Percentiles rank a stretch among this genome's conserved stretches.
These are phyloP conservation scores for Dromococcyx pavoninus DNA, from an alignment of 2,797 vertebrate genomes.

Conservation along the genomic window DNA sequence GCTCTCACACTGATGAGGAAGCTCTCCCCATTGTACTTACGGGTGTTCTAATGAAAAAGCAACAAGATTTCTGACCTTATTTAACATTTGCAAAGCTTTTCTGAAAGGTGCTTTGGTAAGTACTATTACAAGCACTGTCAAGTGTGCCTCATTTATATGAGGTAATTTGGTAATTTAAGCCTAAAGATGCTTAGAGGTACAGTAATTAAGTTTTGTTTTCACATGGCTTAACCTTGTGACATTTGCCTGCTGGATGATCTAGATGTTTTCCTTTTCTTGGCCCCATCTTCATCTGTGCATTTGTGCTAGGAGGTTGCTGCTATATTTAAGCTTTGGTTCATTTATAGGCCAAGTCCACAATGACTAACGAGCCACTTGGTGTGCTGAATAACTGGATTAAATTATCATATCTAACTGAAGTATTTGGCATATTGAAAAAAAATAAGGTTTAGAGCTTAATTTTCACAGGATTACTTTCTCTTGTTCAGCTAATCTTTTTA, in stretches of 20 bases:
- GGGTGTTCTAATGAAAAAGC: neutral
- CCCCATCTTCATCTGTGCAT: neutral
- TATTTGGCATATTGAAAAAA: neutral
- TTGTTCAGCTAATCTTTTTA: neutral
- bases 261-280: neutral
- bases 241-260: neutral
- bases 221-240: neutral
- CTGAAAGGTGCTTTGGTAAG: slow-evolving; percentile 3
- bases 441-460: neutral
- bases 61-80: neutral
- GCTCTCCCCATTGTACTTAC: rapidly evolving
- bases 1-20: neutral
- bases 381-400: neutral
- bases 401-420: neutral
- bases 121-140: neutral
- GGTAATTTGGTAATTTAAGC: neutral
- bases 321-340: neutral
- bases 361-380: neutral
- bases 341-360: neutral
- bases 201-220: slow-evolving; percentile 29
- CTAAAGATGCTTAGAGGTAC: neutral
- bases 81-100: slow-evolving; percentile 15
- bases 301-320: neutral
- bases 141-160: neutral
- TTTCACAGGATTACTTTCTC: neutral